Conservation (phyloP, 2,888 invertebrate genomes). For the Tigriopus californicus region DNA sequence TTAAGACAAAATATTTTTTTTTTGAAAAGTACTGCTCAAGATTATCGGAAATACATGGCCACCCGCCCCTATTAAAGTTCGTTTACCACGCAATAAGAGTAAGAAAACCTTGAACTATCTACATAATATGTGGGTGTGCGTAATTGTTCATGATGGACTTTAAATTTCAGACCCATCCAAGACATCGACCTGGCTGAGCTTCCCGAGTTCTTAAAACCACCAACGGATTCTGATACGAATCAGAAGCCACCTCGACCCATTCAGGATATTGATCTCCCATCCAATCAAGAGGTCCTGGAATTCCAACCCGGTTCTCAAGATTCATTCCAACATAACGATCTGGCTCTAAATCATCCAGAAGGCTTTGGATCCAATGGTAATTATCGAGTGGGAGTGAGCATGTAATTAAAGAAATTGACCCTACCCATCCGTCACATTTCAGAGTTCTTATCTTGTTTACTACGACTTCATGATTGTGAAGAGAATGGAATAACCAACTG, state of each 20-base stretch:
- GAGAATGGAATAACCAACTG: background rate
- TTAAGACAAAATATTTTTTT: no score
- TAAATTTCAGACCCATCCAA: conserved; percentile 1
- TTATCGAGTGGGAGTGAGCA: background rate
- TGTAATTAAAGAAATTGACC: background rate
- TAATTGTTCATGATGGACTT: background rate
- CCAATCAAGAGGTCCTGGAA: background rate
- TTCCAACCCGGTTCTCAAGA: background rate
- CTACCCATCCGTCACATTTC: background rate
- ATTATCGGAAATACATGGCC: no score
- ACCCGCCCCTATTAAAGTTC: no score
- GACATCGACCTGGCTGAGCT: conserved; percentile 12
- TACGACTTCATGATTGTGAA: background rate
- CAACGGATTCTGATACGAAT: background rate
- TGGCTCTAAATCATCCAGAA: background rate
- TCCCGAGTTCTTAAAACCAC: conserved; percentile 9
- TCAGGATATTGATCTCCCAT: conserved; percentile 11
- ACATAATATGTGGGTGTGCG: background rate
- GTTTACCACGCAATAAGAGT: no score
- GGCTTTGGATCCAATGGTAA: background rate
- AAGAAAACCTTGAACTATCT: background rate
- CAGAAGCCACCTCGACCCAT: background rate
- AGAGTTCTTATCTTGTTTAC: conserved; percentile 4
- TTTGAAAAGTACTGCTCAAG: no score
- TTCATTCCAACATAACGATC: background rate